A percentile compares a stretch with the other conserved stretches of the same genome.
Conservation (phyloP, 2,113 vertebrate genomes). For the Prunella himalayana region DNA sequence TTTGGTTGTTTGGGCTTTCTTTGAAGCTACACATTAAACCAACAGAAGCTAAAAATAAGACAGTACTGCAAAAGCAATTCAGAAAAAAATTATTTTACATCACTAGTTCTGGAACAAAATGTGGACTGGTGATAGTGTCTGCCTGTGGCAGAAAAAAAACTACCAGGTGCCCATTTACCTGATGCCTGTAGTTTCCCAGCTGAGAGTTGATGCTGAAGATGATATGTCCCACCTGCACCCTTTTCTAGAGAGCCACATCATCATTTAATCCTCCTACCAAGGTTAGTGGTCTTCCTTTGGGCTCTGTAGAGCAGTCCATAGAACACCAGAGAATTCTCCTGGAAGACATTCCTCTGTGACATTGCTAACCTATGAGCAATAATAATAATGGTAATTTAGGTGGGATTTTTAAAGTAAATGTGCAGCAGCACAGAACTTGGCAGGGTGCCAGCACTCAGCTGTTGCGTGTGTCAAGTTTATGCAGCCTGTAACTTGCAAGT, state of each 20-base stretch:
- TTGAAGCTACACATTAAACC: background rate
- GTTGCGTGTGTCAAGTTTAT: rapidly evolving
- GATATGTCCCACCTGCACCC: background rate
- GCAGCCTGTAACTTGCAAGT: background rate
- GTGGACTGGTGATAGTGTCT: background rate
- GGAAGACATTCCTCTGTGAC: background rate
- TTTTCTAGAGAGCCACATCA: background rate
- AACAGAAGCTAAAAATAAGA: background rate
- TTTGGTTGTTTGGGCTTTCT: background rate
- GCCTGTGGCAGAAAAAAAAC: background rate
- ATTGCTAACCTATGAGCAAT: background rate
- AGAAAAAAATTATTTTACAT: background rate
- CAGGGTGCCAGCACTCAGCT: background rate
- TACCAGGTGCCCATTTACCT: background rate
- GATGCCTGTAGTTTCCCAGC: background rate
- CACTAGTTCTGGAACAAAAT: background rate
- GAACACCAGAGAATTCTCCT: background rate
- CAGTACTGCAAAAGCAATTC: background rate
- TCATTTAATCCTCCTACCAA: background rate
- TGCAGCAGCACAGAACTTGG: background rate
- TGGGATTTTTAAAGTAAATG: background rate
- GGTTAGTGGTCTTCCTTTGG: background rate
- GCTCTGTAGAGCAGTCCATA: background rate
- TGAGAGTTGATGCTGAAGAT: background rate
- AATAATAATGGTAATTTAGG: background rate